Conservation (phyloP, 1,140 invertebrate genomes). For the Philopotamus ludificatus region DNA sequence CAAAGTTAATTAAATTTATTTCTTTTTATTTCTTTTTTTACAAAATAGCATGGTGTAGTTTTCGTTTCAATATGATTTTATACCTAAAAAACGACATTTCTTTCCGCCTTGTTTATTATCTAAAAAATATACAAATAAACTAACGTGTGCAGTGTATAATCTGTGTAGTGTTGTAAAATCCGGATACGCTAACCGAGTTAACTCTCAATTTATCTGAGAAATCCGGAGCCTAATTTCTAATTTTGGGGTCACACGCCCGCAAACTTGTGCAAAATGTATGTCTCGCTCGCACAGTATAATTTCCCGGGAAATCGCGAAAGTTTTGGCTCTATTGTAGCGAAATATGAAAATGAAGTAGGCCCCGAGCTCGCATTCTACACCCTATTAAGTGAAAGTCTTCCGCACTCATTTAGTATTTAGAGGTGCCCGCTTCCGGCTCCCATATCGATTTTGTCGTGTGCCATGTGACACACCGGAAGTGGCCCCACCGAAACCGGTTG, state of each 20-base stretch:
- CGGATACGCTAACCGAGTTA: no score
- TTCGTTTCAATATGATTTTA: no score
- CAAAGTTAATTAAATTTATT: no score
- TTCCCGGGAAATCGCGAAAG: not conserved
- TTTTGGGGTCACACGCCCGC: not conserved
- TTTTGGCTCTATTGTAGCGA: not conserved
- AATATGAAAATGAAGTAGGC: not conserved
- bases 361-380: not conserved
- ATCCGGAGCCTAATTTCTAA: not conserved
- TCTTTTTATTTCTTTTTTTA: no score
- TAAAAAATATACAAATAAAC: no score
- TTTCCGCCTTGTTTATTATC: no score
- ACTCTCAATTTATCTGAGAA: not conserved
- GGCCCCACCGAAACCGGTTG: no score
- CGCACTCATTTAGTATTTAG: not conserved
- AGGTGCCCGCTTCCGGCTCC: not conserved
- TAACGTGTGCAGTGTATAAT: no score
- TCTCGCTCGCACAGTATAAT: not conserved
- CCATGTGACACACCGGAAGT: not conserved
- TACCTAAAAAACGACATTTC: no score
- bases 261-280: not conserved
- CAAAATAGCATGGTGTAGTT: no score
- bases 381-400: not conserved
- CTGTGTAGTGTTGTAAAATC: no score
- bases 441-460: not conserved